Conservation (phyloP, 2,888 invertebrate genomes). For the Tenthredo mesomela region DNA sequence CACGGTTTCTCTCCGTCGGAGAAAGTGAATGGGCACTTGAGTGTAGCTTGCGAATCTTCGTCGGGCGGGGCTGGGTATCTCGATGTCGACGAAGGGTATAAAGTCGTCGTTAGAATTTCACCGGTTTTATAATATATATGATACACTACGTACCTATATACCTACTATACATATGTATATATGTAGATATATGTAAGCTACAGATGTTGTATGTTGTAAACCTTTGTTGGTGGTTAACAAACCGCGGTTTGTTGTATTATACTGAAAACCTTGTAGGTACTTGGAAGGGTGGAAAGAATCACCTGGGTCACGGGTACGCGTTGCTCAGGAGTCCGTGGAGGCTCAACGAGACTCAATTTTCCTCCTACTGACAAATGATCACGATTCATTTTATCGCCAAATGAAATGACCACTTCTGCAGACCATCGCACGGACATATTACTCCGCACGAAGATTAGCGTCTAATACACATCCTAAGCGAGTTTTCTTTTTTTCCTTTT, state of each 20-base stretch:
- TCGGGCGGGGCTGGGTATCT: not conserved
- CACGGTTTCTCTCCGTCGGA: constrained; percentile 18
- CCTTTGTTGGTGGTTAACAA: constrained; percentile 33
- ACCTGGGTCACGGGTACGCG: constrained; percentile 27
- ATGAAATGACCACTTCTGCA: constrained; percentile 19
- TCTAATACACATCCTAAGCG: not conserved
- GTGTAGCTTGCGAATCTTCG: constrained; percentile 24
- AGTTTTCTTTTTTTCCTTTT: not conserved
- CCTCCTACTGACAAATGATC: constrained; percentile 25
- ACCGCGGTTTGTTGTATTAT: constrained; percentile 2
- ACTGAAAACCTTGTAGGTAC: not conserved
- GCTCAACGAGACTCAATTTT: constrained; percentile 22
- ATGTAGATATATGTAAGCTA: not conserved
- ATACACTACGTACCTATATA: not conserved
- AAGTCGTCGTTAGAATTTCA: constrained; percentile 6
- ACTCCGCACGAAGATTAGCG: not conserved
- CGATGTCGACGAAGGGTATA: constrained; percentile 2
- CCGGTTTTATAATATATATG: not conserved
- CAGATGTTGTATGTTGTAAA: not conserved
- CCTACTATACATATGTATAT: not conserved
- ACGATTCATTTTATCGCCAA: constrained; percentile 6
- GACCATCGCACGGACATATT: not conserved
- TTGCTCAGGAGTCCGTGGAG: constrained; percentile 2
- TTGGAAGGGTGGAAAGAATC: not conserved
- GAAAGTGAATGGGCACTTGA: constrained; percentile 22